Evolutionary conservation across 1,140 invertebrate genomes (phyloP).

Genomic region (Acromyrmex echinatior): DNA sequence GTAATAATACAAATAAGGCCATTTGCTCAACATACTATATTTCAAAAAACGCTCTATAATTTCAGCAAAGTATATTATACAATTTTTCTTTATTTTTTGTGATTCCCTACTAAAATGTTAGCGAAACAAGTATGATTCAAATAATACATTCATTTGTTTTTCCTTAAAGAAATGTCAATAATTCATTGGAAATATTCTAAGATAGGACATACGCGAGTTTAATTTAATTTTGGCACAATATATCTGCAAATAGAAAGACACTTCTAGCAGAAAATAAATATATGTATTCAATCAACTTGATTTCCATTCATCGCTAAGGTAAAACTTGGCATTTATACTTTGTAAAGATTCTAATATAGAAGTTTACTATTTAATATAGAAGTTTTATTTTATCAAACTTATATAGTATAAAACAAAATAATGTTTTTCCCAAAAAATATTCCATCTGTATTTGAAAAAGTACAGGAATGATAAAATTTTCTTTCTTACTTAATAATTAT

Average conservation of each 20-base stretch:
- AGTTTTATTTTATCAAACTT: constrained; percentile 50
- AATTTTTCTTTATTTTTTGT: neutral
- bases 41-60: neutral
- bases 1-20: constrained; percentile 28
- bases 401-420: constrained; percentile 50
- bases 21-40: constrained; percentile 3
- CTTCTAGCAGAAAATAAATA: constrained; percentile 16
- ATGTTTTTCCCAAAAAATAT: constrained; percentile 58
- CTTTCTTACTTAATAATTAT: constrained; percentile 45
- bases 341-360: constrained; percentile 48
- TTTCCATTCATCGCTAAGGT: constrained; percentile 23
- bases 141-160: constrained; percentile 6
- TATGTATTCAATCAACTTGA: constrained; percentile 51
- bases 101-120: neutral
- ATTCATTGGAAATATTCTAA: constrained; percentile 12
- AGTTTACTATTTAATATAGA: constrained; percentile 38
- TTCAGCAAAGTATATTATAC: neutral
- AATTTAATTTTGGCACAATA: constrained; percentile 70
- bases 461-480: neutral
- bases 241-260: constrained; percentile 37
- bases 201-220: neutral
- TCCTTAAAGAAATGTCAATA: neutral
- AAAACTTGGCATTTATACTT: constrained; percentile 14
- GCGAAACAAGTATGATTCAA: neutral
- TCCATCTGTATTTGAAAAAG: neutral